These are phyloP conservation scores for Himalopsyche japonica DNA, from an alignment of 2,888 invertebrate species.

Conservation along the genomic window DNA sequence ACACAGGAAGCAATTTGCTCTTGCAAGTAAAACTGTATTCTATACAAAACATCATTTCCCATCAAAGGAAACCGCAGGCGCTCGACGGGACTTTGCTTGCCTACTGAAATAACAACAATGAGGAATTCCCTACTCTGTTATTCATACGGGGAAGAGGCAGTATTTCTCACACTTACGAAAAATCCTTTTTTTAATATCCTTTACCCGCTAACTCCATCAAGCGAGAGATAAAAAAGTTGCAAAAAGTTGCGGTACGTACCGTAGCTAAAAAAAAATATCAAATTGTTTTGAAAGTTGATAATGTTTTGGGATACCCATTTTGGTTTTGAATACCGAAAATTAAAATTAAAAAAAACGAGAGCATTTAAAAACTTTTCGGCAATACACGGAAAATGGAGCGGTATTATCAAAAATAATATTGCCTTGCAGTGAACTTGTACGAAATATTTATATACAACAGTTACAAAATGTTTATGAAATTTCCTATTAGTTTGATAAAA, in stretches of 20 bases:
- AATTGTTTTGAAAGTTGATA: not conserved
- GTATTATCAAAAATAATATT: too few relatives aligned
- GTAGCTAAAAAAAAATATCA: not conserved
- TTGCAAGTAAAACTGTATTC: not conserved
- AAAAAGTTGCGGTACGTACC: not conserved
- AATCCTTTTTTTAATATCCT: not conserved
- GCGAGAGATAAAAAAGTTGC: not conserved
- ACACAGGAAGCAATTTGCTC: not conserved
- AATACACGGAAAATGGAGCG: too few relatives aligned
- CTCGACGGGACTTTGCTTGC: not conserved
- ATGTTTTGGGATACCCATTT: too few relatives aligned
- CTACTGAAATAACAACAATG: not conserved
- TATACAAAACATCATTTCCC: not conserved
- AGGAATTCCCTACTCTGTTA: not conserved
- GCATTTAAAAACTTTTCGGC: too few relatives aligned
- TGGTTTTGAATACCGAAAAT: too few relatives aligned
- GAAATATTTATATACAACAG: too few relatives aligned
- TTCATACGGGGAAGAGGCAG: not conserved
- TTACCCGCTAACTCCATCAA: not conserved
- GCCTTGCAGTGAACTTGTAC: too few relatives aligned
- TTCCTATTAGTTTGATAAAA: too few relatives aligned
- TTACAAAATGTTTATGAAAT: too few relatives aligned
- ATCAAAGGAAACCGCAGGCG: not conserved
- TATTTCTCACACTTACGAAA: not conserved
- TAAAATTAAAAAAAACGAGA: too few relatives aligned